Base-by-base conservation (phyloP, 2,797 vertebrate genomes). In the Enteromius trimaculatus region DNA sequence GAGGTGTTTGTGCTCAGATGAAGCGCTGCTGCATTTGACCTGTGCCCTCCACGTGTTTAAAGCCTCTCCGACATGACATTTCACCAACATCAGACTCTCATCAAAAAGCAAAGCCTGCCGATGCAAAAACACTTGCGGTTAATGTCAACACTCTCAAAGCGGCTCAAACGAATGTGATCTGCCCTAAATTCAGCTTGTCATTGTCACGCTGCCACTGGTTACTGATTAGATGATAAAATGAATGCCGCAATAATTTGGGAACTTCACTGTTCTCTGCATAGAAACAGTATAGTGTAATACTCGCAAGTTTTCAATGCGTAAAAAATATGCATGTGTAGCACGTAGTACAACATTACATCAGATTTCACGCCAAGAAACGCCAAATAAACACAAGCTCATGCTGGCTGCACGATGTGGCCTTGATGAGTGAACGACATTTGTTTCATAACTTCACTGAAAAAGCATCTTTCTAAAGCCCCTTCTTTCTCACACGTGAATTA, bases 41-140 rank as follows among this genome's bases (percentile, higher is more conserved):
- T 37, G 23, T 51, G 47, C 37, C 77, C 65, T 39, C 70, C 66
- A 74, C 78, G 86, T 87, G 88, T 90, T 92, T 93, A 93, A 93
- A 89, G 87, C 86, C 89, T 90, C 84, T 37, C 29, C 10, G n/a
- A 23, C 47, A 64, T 90, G 90, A 92, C 91, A 90, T 92, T 89
- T 62, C 13, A 29, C 60, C 60, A 62, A 92, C 88, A 87, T 84
- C 90, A 90, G 91, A 92, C 90, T 91, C 89, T 91, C 88, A 88
- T 89, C 90, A 85, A 87, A 91, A 84, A 90, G 88, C 90, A 91
- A 77, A 51, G 53, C 51, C 51, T 47, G 75, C 51, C 34, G 51
- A 39, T 92, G 88, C 88, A 87, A 87, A 92, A 91, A 72, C 77
- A 44, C 80, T 92, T 92, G 92, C 90, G 91, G 90, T 92, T 93